Evolutionary conservation across 2,888 invertebrate species (phyloP), one percentile per base, ranked within the genome.

Genomic region (Phasia obesa): DNA sequence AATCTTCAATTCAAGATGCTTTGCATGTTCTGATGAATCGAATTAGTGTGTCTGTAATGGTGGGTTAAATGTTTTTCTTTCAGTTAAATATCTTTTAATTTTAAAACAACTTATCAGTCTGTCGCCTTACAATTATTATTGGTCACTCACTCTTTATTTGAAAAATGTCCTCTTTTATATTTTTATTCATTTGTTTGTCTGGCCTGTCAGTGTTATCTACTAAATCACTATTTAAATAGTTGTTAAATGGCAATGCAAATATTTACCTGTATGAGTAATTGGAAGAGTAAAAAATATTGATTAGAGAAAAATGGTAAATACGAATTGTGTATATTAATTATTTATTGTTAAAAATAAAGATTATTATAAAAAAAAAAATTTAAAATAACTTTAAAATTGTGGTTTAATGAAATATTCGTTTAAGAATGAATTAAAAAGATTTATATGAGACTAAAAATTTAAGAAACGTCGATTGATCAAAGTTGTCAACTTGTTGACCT

Each of bases 221-320:
- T 69, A 73, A 77, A 82, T 77, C 62, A 73, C 62, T 77, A 77
- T 82, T 77, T 82, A 77, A 77, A 82, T 73, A 44, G 77, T 82
- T 82, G 44, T 67, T 73, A 73, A 76, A 62, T 67, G 42, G 60
- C 64, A 73, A 65, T 11, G 64, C 31, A 64, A 49, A 75, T 21
- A 57, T 17, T 11, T 23, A 23, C 57, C 9, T 38, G 21, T 55
- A n/a, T 42, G 23, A 27, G 49, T 65, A 49, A 57, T 75, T 38
- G 55, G 55, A 49, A 57, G 38, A 57, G 15, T 49, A n/a, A 27
- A 35, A 21, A 60, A 25, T 31, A 59, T 51, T 51, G 38, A 60
- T 49, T 71, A 47, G 35, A 25, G 49, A 23, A 17, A 47, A 73
- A 62, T 60, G 11, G 27, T 27, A 64, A 51, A 27, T 27, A 27